Conservation (phyloP, 2,113 vertebrate genomes). For the Dasyornis broadbenti region DNA sequence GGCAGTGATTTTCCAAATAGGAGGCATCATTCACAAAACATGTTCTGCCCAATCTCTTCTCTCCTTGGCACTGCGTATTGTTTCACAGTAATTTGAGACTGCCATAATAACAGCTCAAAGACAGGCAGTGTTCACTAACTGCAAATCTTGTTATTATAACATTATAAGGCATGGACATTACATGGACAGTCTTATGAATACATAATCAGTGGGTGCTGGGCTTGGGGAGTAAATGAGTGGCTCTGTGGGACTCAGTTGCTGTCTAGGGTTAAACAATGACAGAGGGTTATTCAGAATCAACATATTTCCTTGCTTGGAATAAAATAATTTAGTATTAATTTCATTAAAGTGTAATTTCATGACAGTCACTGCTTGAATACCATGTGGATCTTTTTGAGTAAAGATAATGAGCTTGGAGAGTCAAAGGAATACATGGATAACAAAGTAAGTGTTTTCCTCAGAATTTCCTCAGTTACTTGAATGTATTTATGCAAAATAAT, state of each 20-base stretch:
- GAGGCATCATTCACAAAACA: not conserved
- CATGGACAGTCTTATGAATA: not conserved
- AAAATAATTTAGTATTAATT: not conserved
- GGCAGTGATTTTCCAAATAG: not conserved
- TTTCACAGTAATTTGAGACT: not conserved
- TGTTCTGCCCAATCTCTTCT: not conserved
- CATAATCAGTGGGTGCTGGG: not conserved
- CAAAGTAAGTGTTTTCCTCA: not conserved
- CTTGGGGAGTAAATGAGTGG: accelerated
- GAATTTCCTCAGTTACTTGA: not conserved
- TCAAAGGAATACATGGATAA: not conserved
- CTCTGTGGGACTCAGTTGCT: not conserved
- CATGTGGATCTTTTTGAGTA: not conserved
- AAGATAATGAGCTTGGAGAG: not conserved
- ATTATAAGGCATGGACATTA: not conserved
- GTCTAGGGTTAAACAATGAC: not conserved
- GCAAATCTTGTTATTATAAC: not conserved
- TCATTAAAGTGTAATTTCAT: not conserved
- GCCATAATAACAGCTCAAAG: not conserved
- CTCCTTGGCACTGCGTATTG: not conserved
- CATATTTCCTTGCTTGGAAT: not conserved
- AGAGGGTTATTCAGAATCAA: not conserved
- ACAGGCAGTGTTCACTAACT: not conserved
- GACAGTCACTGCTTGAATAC: not conserved
- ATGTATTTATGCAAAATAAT: not conserved